A percentile compares a stretch with the other conserved stretches of the same genome.
Evolutionary conservation across 2,888 invertebrate species (phyloP).

Genomic region (Tetragonisca angustula): DNA sequence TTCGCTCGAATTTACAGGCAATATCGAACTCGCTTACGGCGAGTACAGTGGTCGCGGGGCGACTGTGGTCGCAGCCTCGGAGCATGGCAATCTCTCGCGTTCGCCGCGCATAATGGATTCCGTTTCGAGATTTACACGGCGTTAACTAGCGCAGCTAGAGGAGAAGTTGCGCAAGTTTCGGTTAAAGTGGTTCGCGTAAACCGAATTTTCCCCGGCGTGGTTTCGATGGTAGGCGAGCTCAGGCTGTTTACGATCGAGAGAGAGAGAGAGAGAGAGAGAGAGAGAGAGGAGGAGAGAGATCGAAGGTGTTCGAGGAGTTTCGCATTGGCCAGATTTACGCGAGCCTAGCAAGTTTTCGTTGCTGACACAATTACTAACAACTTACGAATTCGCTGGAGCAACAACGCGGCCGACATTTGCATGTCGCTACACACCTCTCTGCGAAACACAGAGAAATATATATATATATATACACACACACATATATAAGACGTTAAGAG

Average conservation of each 20-base stretch:
- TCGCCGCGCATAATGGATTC: constrained; percentile 29
- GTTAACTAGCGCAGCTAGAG: constrained; percentile 26
- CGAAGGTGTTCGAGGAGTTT: constrained; percentile 17
- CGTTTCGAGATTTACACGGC: constrained; percentile 29
- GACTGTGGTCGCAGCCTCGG: background rate
- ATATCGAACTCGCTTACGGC: constrained; percentile 2
- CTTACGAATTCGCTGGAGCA: constrained; percentile 6
- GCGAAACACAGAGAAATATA: background rate
- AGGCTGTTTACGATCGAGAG: background rate
- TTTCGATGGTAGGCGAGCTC: background rate
- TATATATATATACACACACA: too few species aligned
- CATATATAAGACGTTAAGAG: background rate
- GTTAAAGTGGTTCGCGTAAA: constrained; percentile 28
- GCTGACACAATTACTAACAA: constrained; percentile 9
- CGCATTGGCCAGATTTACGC: constrained; percentile 1
- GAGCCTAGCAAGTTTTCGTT: constrained; percentile 8
- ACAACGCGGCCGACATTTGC: constrained; percentile 15
- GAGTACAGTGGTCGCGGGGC: background rate
- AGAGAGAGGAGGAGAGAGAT: background rate
- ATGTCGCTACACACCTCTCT: background rate
- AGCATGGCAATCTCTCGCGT: constrained; percentile 14
- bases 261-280: background rate
- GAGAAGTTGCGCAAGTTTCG: constrained; percentile 25
- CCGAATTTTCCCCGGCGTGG: constrained; percentile 22
- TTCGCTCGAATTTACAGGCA: background rate